Base-by-base conservation (phyloP, 2,797 vertebrate genomes). In the Brachyrhaphis roseni region DNA sequence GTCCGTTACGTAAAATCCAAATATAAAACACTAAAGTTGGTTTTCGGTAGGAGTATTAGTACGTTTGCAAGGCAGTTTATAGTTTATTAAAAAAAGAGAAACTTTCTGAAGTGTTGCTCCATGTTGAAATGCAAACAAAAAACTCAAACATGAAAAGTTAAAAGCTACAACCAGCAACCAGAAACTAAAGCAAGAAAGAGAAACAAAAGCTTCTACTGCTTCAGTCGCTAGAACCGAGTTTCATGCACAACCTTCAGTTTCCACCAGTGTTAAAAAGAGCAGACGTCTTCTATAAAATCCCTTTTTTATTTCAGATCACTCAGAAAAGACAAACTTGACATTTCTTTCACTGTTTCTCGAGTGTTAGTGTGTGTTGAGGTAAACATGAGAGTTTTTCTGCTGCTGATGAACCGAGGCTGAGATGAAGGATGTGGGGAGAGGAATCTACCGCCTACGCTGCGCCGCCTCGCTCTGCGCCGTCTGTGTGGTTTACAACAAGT, bases 381-480 rank as follows among this genome's bases (percentile, higher is more conserved):
- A 82, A 91, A 91, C 88, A 85, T 90, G 80, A 83, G 83, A 86
- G 82, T 26, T 71, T 80, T 77, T 82, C 83, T 55, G 78, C 59
- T 74, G 90, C 75, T 76, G 91, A 73, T 83, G 87, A 66, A 85
- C 84, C 79, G 84, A 91, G 84, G 85, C 86, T 83, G 88, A 83
- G 74, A 82, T 86, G 84, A 77, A 93, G 93, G 93, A 94, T 92
- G 92, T 93, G 92, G 93, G 88, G 59, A 73, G 70, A 89, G 81
- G 90, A 78, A 82, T 90, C 84, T 85, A 74, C 81, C 81, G 85
- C 93, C 92, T 91, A 89, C 87, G 78, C 87, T 46, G 78, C 87
- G 5, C 74, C 59, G 87, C 88, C 90, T 90, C 78, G 80, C 89
- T 86, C 84, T 79, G 85, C 87, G 13, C 31, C 31, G 84, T 80